Evolutionary conservation across 2,797 vertebrate species (phyloP), one percentile per base, ranked within the genome.

Genomic region (Malacoctenus gilli): DNA sequence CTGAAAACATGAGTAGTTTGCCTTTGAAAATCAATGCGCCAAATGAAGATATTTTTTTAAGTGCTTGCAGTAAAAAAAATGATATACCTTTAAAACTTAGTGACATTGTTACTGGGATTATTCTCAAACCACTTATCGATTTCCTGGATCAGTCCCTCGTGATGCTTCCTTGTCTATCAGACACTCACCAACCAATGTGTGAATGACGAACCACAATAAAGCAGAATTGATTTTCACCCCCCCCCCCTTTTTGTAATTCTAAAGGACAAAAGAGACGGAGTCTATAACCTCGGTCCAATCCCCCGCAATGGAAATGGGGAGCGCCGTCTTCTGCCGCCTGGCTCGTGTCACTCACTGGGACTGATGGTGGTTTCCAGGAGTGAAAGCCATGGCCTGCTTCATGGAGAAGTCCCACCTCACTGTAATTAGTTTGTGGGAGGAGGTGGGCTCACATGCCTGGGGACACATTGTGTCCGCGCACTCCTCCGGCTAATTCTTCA

Each of bases 401-500:
- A 48, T 20, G 35, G 19, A 63, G 63, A 68, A 67, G 60, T 60
- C 46, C 44, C 68, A 74, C 65, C 81, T 80, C 70, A 22, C 59
- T 62, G 32, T 85, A 83, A 87, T 85, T 79, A 80, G 77, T 77
- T 73, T 78, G 50, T 66, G 56, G 72, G 63, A 42, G 42, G 38
- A 66, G 64, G 61, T 66, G 69, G 43, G 56, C 68, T 85, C 82
- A 86, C 62, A 78, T 85, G 82, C 75, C 68, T 39, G 68, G 63
- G 69, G 82, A 80, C 59, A 75, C 58, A 44, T 60, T 84, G 84
- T 84, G 73, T 87, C 84, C 82, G 77, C 52, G 66, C 23, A 23
- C 72, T 80, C 72, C 68, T 82, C 63, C 32, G 68, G 80, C 75
- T 86, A 78, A 86, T 87, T 85, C 75, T 67, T 84, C 80, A 49